These are phyloP conservation scores for Dicrurus megarhynchus DNA, from an alignment of 2,113 vertebrate species.

Conservation along the genomic window DNA sequence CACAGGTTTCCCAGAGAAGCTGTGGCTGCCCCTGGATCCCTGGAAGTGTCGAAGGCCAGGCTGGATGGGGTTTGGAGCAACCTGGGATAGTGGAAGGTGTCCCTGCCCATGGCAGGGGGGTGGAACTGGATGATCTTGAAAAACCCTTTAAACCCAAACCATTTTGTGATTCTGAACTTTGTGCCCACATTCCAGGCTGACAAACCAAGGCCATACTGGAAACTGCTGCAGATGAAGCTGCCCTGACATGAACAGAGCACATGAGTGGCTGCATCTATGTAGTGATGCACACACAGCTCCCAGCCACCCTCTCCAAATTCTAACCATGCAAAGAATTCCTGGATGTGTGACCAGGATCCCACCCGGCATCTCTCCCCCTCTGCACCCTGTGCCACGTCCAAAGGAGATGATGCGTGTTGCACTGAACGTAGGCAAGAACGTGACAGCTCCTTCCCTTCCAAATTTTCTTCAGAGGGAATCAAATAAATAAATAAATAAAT, in stretches of 20 bases:
- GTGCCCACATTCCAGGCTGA: not conserved
- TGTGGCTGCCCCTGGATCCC: not conserved
- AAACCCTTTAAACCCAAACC: not conserved
- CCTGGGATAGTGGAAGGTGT: not conserved
- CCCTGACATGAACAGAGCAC: not conserved
- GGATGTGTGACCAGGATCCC: not conserved
- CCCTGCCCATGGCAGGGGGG: not conserved
- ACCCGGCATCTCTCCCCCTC: fast-evolving
- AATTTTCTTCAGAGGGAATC: not conserved
- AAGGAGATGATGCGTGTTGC: not conserved
- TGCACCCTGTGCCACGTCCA: fast-evolving
- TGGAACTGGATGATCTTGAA: not conserved
- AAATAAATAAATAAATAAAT: not conserved
- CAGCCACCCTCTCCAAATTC: not conserved
- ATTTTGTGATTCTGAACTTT: not conserved
- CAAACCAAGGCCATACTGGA: not conserved
- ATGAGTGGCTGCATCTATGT: fast-evolving
- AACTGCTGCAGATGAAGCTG: not conserved
- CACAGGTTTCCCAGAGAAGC: not conserved
- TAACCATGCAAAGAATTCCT: fast-evolving
- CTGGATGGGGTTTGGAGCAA: fast-evolving
- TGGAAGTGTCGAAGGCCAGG: not conserved
- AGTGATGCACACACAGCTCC: not conserved
- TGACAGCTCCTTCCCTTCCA: not conserved
- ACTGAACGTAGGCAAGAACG: not conserved